These are phyloP conservation scores for Simalia tracyae DNA, from an alignment of 2,797 vertebrate genomes.

Conservation along the genomic window DNA sequence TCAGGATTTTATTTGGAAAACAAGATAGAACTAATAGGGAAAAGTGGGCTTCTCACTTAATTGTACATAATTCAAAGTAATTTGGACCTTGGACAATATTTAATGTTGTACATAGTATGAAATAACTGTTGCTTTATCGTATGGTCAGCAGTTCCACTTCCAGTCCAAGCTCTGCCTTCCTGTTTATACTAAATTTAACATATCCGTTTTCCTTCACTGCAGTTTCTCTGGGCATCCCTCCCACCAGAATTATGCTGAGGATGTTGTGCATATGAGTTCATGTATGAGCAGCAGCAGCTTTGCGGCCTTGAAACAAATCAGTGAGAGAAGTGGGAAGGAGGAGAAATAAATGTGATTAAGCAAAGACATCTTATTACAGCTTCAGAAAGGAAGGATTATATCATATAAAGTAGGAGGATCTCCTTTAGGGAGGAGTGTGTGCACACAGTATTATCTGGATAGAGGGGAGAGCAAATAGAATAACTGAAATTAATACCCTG, in stretches of 20 bases:
- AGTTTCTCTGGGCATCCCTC: slow-evolving; percentile 14
- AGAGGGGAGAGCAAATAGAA: slow-evolving; percentile 71
- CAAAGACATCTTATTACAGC: slow-evolving; percentile 57
- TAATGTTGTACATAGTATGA: not conserved
- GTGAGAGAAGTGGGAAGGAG: slow-evolving; percentile 46
- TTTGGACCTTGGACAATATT: not conserved
- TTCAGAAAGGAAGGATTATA: slow-evolving; percentile 65
- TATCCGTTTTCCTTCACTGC: not conserved
- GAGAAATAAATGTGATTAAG: slow-evolving; percentile 58
- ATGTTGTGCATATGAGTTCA: slow-evolving; percentile 21
- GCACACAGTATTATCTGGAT: slow-evolving; percentile 65
- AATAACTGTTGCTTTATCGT: not conserved
- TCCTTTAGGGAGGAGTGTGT: slow-evolving; percentile 56
- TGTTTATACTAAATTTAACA: slow-evolving; percentile 41
- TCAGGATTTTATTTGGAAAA: not conserved
- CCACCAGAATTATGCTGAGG: slow-evolving; percentile 26
- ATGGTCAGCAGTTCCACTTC: not conserved
- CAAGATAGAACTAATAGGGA: not conserved
- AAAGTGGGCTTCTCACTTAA: not conserved
- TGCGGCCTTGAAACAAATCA: slow-evolving; percentile 61
- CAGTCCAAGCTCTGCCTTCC: not conserved
- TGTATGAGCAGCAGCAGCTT: slow-evolving; percentile 13
- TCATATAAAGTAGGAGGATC: slow-evolving; percentile 60
- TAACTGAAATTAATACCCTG: slow-evolving; percentile 76
- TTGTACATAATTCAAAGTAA: not conserved